These are phyloP conservation scores for Garra rufa DNA, from an alignment of 2,113 vertebrate species.

Conservation along the genomic window DNA sequence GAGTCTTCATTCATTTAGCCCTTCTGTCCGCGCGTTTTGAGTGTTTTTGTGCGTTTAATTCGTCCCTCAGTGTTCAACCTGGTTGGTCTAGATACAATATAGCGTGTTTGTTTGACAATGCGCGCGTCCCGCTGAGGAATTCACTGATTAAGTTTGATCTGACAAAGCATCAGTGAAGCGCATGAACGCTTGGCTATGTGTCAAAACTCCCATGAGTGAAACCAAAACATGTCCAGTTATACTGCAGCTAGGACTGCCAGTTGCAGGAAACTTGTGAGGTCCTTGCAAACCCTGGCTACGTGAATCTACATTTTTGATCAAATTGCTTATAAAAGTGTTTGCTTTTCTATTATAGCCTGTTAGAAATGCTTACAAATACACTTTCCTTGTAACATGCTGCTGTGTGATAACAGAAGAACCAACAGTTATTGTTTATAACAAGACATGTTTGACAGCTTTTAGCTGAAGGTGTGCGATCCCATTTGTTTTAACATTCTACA, in stretches of 20 bases:
- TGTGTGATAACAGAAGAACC: not conserved
- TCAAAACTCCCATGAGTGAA: conserved; percentile 73
- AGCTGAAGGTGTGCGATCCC: not conserved
- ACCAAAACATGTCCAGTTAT: conserved; percentile 66
- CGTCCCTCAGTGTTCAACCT: conserved; percentile 40
- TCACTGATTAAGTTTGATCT: conserved; percentile 81
- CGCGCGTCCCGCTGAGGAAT: conserved; percentile 78
- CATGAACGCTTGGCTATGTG: conserved; percentile 79
- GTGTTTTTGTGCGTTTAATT: conserved; percentile 42
- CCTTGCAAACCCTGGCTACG: not conserved
- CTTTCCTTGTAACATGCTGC: not conserved
- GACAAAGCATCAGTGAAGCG: conserved; percentile 82
- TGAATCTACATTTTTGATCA: not conserved
- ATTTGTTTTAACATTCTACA: not conserved
- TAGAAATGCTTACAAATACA: not conserved
- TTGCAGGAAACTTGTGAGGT: conserved; percentile 6
- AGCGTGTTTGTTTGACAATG: conserved; percentile 74
- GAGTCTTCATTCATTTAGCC: conserved; percentile 61
- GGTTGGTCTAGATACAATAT: conserved; percentile 32
- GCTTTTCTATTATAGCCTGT: not conserved
- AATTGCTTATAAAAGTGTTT: not conserved
- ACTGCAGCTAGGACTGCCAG: conserved; percentile 13
- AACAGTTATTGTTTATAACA: not conserved
- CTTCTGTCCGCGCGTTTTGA: conserved; percentile 63
- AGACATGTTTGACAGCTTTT: conserved; percentile 3